Evolutionary conservation across 1,140 invertebrate species (phyloP).

Genomic region (Lucilia cuprina): DNA sequence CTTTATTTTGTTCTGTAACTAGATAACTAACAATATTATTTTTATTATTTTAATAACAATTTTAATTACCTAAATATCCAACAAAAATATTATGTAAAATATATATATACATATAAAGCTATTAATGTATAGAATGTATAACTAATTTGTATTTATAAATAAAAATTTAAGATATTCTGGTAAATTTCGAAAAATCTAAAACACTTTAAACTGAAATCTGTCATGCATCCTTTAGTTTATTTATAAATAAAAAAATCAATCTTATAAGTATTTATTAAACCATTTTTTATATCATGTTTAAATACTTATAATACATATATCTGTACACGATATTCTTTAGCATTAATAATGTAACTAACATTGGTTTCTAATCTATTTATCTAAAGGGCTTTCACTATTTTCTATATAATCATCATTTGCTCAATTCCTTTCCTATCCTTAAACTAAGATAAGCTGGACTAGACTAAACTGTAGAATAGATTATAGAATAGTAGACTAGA

Average conservation of each 20-base stretch:
- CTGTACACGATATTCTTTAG: too few species aligned
- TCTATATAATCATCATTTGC: too few species aligned
- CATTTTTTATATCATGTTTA: not conserved
- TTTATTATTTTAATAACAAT: not conserved
- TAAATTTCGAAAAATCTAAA: not conserved
- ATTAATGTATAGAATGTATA: not conserved
- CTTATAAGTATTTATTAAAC: not conserved
- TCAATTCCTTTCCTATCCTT: too few species aligned
- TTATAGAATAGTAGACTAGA: too few species aligned
- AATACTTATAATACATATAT: not conserved
- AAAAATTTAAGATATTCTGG: not conserved
- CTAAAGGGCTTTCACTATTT: too few species aligned
- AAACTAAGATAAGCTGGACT: too few species aligned
- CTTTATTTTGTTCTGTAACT: too few species aligned
- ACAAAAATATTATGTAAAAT: too few species aligned
- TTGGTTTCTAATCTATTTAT: too few species aligned
- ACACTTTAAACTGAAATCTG: not conserved
- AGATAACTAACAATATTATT: not conserved
- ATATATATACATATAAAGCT: too few species aligned
- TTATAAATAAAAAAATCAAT: not conserved
- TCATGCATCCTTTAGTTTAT: not conserved
- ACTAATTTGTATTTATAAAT: not conserved
- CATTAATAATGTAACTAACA: too few species aligned
- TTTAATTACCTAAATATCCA: not conserved
- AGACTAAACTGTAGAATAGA: too few species aligned